These are phyloP conservation scores for Rousettus leschenaultii DNA, from an alignment of 2,113 vertebrate genomes.

Conservation along the genomic window DNA sequence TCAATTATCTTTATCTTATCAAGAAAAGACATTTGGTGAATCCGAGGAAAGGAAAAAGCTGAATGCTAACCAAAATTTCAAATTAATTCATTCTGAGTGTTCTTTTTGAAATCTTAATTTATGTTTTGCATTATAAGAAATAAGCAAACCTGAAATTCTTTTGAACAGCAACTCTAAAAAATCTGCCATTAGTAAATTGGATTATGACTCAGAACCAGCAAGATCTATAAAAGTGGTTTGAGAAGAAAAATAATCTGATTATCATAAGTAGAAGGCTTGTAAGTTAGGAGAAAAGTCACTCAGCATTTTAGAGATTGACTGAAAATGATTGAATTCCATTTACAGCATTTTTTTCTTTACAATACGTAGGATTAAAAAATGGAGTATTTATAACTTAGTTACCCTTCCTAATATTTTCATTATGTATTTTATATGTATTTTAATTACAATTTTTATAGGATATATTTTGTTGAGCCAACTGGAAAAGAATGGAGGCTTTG, in stretches of 20 bases:
- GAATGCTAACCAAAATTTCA: background rate
- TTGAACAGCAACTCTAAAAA: background rate
- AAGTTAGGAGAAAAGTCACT: background rate
- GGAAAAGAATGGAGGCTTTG: background rate
- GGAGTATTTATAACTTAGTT: background rate
- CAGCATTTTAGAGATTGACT: background rate
- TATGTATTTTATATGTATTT: background rate
- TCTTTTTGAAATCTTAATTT: constrained; percentile 41
- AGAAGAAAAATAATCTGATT: constrained; percentile 31
- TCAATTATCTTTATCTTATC: constrained; percentile 55
- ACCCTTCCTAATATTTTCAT: background rate
- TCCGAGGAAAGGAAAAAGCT: background rate
- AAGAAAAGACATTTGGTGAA: constrained; percentile 6
- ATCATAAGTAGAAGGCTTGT: background rate
- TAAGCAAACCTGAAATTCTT: background rate
- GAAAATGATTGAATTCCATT: constrained; percentile 28
- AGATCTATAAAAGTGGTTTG: background rate
- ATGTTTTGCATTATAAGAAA: constrained; percentile 11
- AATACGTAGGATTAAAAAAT: background rate
- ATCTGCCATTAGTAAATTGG: background rate
- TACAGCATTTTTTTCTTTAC: background rate
- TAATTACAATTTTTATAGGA: background rate
- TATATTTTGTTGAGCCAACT: background rate
- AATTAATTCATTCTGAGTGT: background rate
- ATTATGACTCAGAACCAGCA: background rate